Conservation (phyloP, 1,140 invertebrate species). For the Chrysopa pallens region DNA sequence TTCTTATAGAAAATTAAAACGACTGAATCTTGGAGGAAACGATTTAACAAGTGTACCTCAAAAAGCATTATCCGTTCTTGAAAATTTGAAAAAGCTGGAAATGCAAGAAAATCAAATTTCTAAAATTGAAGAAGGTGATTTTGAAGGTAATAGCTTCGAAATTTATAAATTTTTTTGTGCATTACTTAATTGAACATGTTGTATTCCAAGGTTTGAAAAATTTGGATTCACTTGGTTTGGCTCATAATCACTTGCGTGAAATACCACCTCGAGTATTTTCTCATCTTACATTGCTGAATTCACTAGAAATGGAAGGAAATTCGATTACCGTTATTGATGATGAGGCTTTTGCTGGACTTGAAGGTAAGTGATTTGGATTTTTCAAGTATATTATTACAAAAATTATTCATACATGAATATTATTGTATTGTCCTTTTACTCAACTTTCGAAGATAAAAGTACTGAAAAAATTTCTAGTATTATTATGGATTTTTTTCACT, state of each 20-base stretch:
- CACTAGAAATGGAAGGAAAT: slow-evolving; percentile 72
- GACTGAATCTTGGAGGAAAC: slow-evolving; percentile 74
- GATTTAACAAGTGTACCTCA: slow-evolving; percentile 56
- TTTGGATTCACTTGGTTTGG: slow-evolving; percentile 64
- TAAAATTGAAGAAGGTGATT: slow-evolving; percentile 60
- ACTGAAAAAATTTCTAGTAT: too few relatives aligned
- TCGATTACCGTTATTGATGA: slow-evolving; percentile 59
- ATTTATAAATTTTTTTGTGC: too few relatives aligned
- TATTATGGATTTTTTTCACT: too few relatives aligned
- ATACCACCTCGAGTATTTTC: slow-evolving; percentile 64
- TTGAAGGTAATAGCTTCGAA: slow-evolving; percentile 48
- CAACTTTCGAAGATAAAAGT: too few relatives aligned
- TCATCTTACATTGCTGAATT: slow-evolving; percentile 59
- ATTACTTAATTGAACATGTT: too few relatives aligned
- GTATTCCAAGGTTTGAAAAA: slow-evolving; percentile 42
- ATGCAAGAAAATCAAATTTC: slow-evolving; percentile 72
- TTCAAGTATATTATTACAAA: too few relatives aligned
- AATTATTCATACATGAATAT: too few relatives aligned
- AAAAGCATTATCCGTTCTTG: slow-evolving; percentile 51
- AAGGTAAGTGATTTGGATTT: slow-evolving; percentile 49
- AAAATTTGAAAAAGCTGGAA: slow-evolving; percentile 67
- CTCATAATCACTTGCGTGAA: slow-evolving; percentile 61
- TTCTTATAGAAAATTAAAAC: slow-evolving; percentile 53
- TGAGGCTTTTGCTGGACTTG: slow-evolving; percentile 64
- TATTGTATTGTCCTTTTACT: too few relatives aligned